A percentile compares a stretch with the other conserved stretches of the same genome.
Conservation (phyloP, 2,797 vertebrate species). For the Nyctibius grandis region DNA sequence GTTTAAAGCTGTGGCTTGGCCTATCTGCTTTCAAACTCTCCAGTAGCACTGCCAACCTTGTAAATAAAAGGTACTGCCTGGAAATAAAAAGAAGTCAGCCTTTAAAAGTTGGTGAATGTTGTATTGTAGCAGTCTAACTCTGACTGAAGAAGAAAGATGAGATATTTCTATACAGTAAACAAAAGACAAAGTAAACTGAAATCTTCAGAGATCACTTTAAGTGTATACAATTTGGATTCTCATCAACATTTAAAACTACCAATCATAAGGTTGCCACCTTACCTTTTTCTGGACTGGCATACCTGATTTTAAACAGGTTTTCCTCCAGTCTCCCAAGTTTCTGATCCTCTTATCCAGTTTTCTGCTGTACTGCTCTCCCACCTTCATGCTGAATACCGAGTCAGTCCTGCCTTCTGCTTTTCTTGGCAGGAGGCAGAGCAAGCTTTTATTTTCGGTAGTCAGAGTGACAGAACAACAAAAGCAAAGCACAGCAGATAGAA, state of each 20-base stretch:
- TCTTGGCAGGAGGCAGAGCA: slow-evolving; percentile 44
- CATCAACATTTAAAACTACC: slow-evolving; percentile 69
- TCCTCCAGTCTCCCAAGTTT: slow-evolving; percentile 40
- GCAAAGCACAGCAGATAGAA: slow-evolving; percentile 50
- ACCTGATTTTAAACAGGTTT: slow-evolving; percentile 56
- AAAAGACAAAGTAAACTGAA: slow-evolving; percentile 69
- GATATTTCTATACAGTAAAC: slow-evolving; percentile 65
- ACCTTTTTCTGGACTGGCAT: slow-evolving; percentile 55
- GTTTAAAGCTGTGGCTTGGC: slow-evolving; percentile 30
- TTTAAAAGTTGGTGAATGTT: slow-evolving; percentile 22
- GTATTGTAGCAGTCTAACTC: slow-evolving; percentile 46
- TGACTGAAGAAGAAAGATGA: slow-evolving; percentile 55
- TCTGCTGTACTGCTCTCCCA: slow-evolving; percentile 27
- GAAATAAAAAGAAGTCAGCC: slow-evolving; percentile 36
- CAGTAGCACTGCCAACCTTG: neutral
- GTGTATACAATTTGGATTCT: slow-evolving; percentile 60
- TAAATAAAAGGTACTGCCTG: slow-evolving; percentile 12
- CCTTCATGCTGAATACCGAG: slow-evolving; percentile 24
- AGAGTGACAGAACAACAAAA: slow-evolving; percentile 55
- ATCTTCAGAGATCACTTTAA: slow-evolving; percentile 69
- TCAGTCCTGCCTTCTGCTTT: slow-evolving; percentile 32
- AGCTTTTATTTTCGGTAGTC: slow-evolving; percentile 45
- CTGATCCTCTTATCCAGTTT: slow-evolving; percentile 28
- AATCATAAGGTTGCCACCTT: slow-evolving; percentile 78
- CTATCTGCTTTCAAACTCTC: slow-evolving; percentile 41